Evolutionary conservation across 2,113 vertebrate genomes (phyloP).

Genomic region (Gobiocypris rarus): DNA sequence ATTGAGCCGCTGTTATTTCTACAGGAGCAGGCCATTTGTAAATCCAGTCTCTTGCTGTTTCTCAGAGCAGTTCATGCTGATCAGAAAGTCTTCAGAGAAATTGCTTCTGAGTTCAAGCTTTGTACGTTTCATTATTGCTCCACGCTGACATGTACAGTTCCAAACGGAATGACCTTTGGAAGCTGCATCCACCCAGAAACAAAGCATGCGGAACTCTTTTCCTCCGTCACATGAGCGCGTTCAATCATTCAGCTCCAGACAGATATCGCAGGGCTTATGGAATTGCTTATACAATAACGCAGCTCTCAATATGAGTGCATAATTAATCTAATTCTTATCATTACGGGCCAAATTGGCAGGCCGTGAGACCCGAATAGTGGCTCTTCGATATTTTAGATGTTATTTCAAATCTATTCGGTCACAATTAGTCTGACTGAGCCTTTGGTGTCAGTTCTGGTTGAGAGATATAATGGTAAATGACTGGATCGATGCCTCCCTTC

Average conservation of each 20-base stretch:
- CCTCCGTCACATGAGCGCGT: no score
- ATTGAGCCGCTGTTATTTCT: constrained; percentile 41
- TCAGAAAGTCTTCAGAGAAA: constrained; percentile 36
- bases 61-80: constrained; percentile 7
- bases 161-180: neutral
- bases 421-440: constrained; percentile 23
- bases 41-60: constrained; percentile 48
- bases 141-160: neutral
- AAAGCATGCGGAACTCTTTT: neutral
- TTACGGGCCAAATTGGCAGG: constrained; percentile 30
- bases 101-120: constrained; percentile 8
- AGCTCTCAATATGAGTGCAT: constrained; percentile 20
- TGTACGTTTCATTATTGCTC: constrained; percentile 33
- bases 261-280: constrained; percentile 16
- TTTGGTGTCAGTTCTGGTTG: constrained; percentile 22
- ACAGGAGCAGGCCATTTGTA: constrained; percentile 43
- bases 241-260: neutral
- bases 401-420: constrained; percentile 34
- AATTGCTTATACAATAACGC: constrained; percentile 22
- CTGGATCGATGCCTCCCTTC: neutral
- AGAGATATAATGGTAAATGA: constrained; percentile 28
- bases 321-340: constrained; percentile 43
- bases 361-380: neutral
- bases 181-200: neutral
- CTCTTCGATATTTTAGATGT: constrained; percentile 49